These are phyloP conservation scores for Psilopogon haemacephalus DNA, from an alignment of 2,113 vertebrate genomes.

Conservation along the genomic window DNA sequence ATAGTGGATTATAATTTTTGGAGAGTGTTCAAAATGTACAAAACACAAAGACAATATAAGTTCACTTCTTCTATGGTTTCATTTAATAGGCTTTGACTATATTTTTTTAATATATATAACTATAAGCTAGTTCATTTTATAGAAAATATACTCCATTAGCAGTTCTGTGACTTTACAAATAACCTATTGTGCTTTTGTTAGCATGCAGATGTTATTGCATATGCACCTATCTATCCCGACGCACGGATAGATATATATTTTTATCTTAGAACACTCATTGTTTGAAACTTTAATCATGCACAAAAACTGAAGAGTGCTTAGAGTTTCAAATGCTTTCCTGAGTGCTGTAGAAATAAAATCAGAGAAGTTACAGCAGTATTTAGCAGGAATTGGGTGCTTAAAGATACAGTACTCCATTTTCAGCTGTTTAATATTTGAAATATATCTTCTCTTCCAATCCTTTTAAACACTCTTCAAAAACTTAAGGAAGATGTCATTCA, in stretches of 20 bases:
- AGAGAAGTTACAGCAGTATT: background rate
- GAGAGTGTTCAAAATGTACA: constrained; percentile 51
- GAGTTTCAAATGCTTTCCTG: constrained; percentile 20
- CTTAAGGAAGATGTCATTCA: no score
- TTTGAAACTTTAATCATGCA: constrained; percentile 25
- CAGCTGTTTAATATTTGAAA: background rate
- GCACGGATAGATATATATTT: background rate
- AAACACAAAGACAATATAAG: constrained; percentile 58
- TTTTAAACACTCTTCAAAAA: background rate
- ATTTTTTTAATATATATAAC: background rate
- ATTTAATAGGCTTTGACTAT: constrained; percentile 11
- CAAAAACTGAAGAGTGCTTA: background rate
- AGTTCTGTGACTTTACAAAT: constrained; percentile 11
- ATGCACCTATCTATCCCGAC: background rate
- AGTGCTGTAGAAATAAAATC: constrained; percentile 40
- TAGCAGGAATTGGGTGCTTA: background rate
- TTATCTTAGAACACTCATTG: constrained; percentile 25
- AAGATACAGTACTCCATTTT: background rate
- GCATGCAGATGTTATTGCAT: background rate
- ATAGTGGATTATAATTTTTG: constrained; percentile 58
- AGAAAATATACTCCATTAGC: constrained; percentile 14
- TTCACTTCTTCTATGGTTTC: constrained; percentile 44
- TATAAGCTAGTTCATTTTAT: background rate
- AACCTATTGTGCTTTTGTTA: constrained; percentile 23
- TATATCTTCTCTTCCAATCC: background rate